Evolutionary conservation across 2,888 invertebrate species (phyloP).

Genomic region (Crossocerus cetratus): DNA sequence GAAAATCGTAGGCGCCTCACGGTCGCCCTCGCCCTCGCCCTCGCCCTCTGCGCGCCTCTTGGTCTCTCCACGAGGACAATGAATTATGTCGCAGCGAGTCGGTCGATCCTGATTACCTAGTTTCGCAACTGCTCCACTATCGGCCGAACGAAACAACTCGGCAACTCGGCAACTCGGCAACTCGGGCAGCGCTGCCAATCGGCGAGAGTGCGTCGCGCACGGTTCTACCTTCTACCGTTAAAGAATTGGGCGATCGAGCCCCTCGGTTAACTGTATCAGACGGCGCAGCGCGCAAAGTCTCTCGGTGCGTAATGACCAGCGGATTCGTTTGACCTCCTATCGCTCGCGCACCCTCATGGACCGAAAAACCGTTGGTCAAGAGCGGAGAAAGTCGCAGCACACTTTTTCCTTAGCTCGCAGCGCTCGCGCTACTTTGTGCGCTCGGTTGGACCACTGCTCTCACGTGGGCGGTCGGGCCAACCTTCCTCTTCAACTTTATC

Average conservation of each 20-base stretch:
- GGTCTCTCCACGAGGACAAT: too few species aligned
- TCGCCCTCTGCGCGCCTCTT: too few species aligned
- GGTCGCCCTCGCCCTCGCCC: too few species aligned
- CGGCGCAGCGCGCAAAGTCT: conserved; percentile 18
- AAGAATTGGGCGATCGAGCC: conserved; percentile 21
- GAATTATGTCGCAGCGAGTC: too few species aligned
- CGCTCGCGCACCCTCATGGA: conserved; percentile 41
- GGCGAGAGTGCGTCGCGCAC: too few species aligned
- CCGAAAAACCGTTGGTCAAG: conserved; percentile 66
- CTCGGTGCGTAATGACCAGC: conserved; percentile 16
- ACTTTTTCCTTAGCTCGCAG: conserved; percentile 56
- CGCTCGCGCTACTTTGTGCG: conserved; percentile 40
- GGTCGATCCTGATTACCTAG: too few species aligned
- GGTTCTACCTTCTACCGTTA: too few species aligned
- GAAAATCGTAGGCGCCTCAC: background rate
- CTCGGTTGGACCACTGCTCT: conserved; percentile 8
- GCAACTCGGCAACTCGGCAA: too few species aligned
- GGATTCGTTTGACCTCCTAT: conserved; percentile 61
- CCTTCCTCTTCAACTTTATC: conserved; percentile 3
- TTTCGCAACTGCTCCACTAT: too few species aligned
- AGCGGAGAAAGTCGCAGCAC: conserved; percentile 69
- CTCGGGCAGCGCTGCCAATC: too few species aligned
- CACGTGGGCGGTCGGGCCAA: conserved; percentile 29
- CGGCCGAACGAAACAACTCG: too few species aligned
- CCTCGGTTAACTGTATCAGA: conserved; percentile 43